Conservation (phyloP, 2,113 vertebrate species). For the Agelaius tricolor region DNA sequence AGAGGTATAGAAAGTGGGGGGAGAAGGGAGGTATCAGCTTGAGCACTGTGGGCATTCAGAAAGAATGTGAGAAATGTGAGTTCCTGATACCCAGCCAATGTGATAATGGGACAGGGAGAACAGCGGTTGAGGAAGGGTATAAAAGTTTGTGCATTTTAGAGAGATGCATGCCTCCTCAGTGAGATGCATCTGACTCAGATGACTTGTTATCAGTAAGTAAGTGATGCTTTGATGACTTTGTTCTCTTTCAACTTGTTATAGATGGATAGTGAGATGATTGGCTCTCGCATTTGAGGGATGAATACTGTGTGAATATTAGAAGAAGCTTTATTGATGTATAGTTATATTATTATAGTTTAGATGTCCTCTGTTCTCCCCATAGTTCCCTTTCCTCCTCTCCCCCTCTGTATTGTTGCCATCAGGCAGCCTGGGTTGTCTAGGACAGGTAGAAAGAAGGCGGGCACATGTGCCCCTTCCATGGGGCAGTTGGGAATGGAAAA, state of each 20-base stretch:
- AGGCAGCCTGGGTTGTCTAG: background rate
- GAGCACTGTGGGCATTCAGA: background rate
- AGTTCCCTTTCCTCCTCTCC: too few relatives aligned
- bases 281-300: background rate
- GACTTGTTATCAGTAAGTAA: background rate
- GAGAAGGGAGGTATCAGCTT: background rate
- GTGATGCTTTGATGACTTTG: background rate
- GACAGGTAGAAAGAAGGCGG: background rate
- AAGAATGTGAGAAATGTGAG: background rate
- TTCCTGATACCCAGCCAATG: too few relatives aligned
- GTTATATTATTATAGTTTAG: background rate
- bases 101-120: background rate
- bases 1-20: too few relatives aligned
- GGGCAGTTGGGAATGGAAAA: background rate
- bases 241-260: background rate
- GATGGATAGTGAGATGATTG: background rate
- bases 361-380: background rate
- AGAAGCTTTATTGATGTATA: background rate
- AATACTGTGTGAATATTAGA: background rate
- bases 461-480: background rate
- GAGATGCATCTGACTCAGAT: background rate
- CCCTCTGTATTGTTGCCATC: background rate
- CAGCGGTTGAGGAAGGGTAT: background rate
- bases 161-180: background rate
- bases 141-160: background rate